Evolutionary conservation across 2,888 invertebrate genomes (phyloP), one percentile per base, ranked within the genome.

Genomic region (Smittia aterrima): DNA sequence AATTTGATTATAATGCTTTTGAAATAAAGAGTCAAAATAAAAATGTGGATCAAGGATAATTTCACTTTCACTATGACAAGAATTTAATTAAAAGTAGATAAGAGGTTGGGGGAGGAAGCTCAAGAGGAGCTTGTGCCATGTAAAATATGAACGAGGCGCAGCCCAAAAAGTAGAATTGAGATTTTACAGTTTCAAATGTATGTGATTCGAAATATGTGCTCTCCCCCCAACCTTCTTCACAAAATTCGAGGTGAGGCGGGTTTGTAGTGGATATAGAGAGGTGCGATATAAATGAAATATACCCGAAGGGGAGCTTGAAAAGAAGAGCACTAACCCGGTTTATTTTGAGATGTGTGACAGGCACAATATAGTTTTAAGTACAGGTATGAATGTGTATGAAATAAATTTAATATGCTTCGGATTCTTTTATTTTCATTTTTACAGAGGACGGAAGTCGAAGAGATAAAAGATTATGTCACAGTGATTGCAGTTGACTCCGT

Each of bases 11-110:
- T 47, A n/a, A n/a, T 47, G 47, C 47, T 47, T 7, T 47, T 16
- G 47, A 41, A 67, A 18, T 27, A 32, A 66, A 16, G n/a, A 27
- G 58, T 58, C 18, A 9, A 9, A 58, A 58, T 58, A 58, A 58
- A 58, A 66, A 66, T 41, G 67, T 67, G 22, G 67, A 67, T 67
- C 67, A 67, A 67, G 67, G 67, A 16, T 24, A 67, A 67, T 67
- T 67, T 67, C 67, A 40, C 47, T 67, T 67, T 67, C 41, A 67
- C 41, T 67, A 67, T 67, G 40, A 67, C 40, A 40, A 67, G 47
- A 67, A 67, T 67, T 67, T 67, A 67, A 67, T 67, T 67, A 67
- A 67, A 47, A 47, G 18, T 47, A 16, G n/a, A 16, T 47, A 16
- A n/a, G n/a, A n/a, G n/a, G 53, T 7, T 18, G 18, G 58, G 18